These are phyloP conservation scores for Meandrina meandrites DNA, from an alignment of 92 coral and sea anemone genomes.

Conservation along the genomic window DNA sequence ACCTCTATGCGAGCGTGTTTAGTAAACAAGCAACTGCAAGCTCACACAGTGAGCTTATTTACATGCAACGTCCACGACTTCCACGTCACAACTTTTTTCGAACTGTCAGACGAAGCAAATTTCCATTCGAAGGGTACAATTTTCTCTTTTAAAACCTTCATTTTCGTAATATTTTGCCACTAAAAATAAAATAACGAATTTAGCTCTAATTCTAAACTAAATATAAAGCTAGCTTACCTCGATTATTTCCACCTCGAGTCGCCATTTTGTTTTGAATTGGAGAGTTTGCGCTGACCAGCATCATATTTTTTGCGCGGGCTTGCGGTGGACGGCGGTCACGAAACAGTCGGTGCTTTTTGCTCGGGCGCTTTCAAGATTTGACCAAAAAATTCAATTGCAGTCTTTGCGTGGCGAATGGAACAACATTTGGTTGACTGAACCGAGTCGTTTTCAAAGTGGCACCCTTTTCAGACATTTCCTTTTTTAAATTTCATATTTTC, in stretches of 20 bases:
- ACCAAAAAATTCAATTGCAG: too few species aligned
- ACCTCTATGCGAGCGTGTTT: too few species aligned
- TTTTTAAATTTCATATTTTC: too few species aligned
- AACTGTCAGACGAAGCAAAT: background rate
- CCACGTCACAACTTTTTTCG: slow-evolving; percentile 25
- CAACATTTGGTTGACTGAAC: too few species aligned
- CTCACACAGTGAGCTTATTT: background rate
- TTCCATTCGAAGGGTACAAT: background rate
- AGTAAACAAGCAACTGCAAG: background rate
- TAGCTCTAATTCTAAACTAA: background rate
- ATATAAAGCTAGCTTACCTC: background rate
- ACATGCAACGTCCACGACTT: too few species aligned
- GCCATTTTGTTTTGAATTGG: slow-evolving; percentile 11
- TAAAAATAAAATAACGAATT: background rate
- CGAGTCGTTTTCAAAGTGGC: too few species aligned
- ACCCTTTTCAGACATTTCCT: too few species aligned
- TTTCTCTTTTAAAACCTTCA: background rate
- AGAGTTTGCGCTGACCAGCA: slow-evolving; percentile 8
- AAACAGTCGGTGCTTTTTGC: background rate
- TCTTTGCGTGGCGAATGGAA: too few species aligned
- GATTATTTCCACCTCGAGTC: slow-evolving; percentile 20
- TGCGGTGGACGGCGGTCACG: background rate
- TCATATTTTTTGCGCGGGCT: background rate
- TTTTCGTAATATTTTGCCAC: background rate
- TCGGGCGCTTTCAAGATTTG: too few species aligned